Base-by-base conservation (phyloP, 1,140 invertebrate genomes). In the Drosophila ambigua region DNA sequence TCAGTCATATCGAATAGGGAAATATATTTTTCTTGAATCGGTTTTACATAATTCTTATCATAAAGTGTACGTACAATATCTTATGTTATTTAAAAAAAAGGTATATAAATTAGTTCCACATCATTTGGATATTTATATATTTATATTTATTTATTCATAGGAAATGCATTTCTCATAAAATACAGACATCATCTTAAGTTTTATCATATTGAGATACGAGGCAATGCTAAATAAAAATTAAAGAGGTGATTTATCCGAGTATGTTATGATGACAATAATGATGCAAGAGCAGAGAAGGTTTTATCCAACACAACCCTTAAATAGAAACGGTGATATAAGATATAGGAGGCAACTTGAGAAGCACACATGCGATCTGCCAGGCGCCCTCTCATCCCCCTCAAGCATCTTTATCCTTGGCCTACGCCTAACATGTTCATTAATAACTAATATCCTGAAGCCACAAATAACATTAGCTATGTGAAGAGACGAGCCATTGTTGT, bases 371-470 rank as follows among this genome's bases (percentile, higher is more conserved):
- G 62, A 52, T 39, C 44, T 48, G 31, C 15, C 35, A 23, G 35
- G 31, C 31, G 13, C 26, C 39, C 9, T 24, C 58, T 45, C 51
- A 41, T 67, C 51, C 31, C 31, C 23, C 51, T 35, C 20, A 13
- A n/a, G 45, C 63, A 24, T 28, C 31, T 49, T 57, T 57, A 82
- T 61, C 66, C 57, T 52, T 53, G 49, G 53, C 41, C 50, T 49
- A 46, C 16, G 35, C 51, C 77, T 77, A 85, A 74, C 62, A 48
- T 79, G 63, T 82, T 82, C 82, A 82, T 87, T 88, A 87, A 87
- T 88, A 87, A 88, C 83, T 88, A 88, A 87, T 87, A 82, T 88
- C 82, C 83, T 50, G 75, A 65, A 80, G 78, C 75, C 71, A 65
- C 83, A 82, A 82, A 88, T 78, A 87, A 79, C 78, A 87, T 87